These are phyloP conservation scores for Patella caerulea DNA, from an alignment of 2,888 invertebrate species.

Conservation along the genomic window DNA sequence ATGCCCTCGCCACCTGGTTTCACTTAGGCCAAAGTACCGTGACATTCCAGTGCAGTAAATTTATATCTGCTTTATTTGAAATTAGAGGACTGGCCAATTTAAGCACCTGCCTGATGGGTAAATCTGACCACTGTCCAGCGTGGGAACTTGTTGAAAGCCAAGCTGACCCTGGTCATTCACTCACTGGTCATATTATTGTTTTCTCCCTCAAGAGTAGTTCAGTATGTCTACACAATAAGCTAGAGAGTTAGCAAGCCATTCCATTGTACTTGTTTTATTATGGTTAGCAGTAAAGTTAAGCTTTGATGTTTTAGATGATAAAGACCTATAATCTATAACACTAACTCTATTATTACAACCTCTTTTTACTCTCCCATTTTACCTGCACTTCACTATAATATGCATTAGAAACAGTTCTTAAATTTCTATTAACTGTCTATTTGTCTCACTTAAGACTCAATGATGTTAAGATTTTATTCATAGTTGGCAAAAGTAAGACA, in stretches of 20 bases:
- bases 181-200: conserved; percentile 8
- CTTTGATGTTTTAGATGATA: conserved; percentile 10
- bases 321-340: conserved; percentile 5
- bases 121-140: conserved; percentile 10
- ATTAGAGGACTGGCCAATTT: conserved; percentile 8
- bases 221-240: conserved; percentile 6
- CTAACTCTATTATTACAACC: conserved; percentile 5
- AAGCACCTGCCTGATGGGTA: conserved; percentile 13
- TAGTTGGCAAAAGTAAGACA: too few relatives aligned
- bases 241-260: not conserved
- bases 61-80: conserved; percentile 13
- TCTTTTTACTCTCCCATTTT: not conserved
- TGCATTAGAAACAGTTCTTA: not conserved
- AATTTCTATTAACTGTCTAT: conserved; percentile 4
- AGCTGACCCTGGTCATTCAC: conserved; percentile 10
- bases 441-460: not conserved
- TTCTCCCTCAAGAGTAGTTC: conserved; percentile 1
- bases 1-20: conserved; percentile 10
- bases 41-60: conserved; percentile 13
- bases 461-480: too few relatives aligned
- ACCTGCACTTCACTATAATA: not conserved
- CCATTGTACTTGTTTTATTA: conserved; percentile 11
- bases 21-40: conserved; percentile 10
- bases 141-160: conserved; percentile 11
- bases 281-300: conserved; percentile 5